Percentiles rank a stretch among this genome's conserved stretches.
phyloP scores from a whole-genome alignment of 2,797 vertebrate genomes.

The Rhynchotus rufescens region DNA sequence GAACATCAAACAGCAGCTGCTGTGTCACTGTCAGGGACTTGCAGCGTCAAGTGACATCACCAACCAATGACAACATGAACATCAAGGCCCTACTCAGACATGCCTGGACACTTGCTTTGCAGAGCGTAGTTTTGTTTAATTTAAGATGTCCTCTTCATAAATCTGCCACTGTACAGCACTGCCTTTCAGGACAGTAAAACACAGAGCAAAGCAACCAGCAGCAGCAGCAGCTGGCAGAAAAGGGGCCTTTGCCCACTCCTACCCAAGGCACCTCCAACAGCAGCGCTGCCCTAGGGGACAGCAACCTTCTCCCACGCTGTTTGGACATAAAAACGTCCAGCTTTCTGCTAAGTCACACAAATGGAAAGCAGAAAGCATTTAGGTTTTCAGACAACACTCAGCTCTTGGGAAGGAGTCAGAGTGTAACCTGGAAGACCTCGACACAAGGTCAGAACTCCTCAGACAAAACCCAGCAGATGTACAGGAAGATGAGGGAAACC shows the following conservation, averaged over 20 bases:
- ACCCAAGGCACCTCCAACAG: fast-evolving
- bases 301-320: background rate
- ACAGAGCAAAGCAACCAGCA: fast-evolving
- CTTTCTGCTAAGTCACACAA: background rate
- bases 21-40: background rate
- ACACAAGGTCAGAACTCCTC: background rate
- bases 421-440: background rate
- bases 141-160: background rate
- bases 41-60: no score
- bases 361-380: background rate
- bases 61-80: no score
- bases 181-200: background rate
- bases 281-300: background rate
- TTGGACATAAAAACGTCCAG: no score
- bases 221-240: background rate
- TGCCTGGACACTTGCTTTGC: background rate
- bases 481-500: background rate
- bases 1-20: no score
- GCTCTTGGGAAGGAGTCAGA: background rate
- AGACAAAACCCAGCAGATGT: background rate
- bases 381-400: background rate
- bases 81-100: background rate
- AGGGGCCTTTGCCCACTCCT: background rate
- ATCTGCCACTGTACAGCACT: background rate
- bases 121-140: background rate